Percentiles rank a stretch among this genome's conserved stretches.
phyloP scores from a whole-genome alignment of 2,113 vertebrate species.

The Aplodontia rufa region DNA sequence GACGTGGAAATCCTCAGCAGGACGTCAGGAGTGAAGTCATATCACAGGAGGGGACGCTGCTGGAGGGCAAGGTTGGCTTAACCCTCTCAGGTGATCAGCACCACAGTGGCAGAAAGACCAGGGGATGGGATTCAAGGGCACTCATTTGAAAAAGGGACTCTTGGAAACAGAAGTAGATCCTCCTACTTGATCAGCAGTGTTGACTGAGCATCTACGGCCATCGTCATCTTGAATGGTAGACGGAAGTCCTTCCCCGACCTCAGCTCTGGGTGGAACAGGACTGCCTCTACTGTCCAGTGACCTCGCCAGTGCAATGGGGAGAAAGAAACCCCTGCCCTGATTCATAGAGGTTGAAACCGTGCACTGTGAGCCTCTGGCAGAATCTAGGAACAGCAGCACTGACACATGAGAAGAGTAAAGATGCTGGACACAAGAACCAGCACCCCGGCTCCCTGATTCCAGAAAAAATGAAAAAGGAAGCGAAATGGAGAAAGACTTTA shows the following conservation, averaged over 20 bases:
- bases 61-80: conserved; percentile 50
- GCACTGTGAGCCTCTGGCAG: background rate
- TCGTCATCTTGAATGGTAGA: background rate
- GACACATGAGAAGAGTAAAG: background rate
- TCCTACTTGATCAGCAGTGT: background rate
- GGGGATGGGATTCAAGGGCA: background rate
- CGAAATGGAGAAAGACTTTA: background rate
- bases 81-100: background rate
- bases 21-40: background rate
- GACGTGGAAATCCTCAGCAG: background rate
- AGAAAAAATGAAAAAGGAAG: background rate
- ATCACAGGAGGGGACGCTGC: background rate
- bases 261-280: background rate
- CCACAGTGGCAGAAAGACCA: background rate
- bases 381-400: background rate
- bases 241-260: background rate
- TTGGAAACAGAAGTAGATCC: background rate
- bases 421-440: background rate
- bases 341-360: background rate
- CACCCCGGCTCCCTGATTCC: too few species aligned
- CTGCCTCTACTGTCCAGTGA: background rate
- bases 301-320: background rate
- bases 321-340: background rate
- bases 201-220: background rate
- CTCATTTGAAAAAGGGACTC: background rate